Evolutionary conservation across 2,113 vertebrate genomes (phyloP).

Genomic region (Stegastes partitus): DNA sequence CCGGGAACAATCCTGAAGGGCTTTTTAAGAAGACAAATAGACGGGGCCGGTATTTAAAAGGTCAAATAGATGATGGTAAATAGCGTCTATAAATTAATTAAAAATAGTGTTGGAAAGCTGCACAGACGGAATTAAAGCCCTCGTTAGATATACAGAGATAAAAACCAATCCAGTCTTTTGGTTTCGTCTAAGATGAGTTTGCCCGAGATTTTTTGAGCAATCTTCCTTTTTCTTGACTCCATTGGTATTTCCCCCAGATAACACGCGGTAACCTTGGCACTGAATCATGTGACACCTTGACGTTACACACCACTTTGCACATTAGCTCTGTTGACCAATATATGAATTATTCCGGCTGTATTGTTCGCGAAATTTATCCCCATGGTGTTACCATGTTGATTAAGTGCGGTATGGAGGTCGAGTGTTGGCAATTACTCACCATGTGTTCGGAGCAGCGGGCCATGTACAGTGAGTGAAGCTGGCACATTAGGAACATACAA

Average conservation of each 20-base stretch:
- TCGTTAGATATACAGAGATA: neutral
- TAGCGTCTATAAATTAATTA: neutral
- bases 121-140: too few species aligned
- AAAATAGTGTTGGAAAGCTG: neutral
- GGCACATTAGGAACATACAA: constrained; percentile 83
- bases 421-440: constrained; percentile 80
- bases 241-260: constrained; percentile 60
- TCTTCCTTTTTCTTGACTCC: constrained; percentile 15
- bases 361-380: constrained; percentile 78
- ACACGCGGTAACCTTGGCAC: constrained; percentile 71
- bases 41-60: constrained; percentile 15
- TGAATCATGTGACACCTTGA: constrained; percentile 71
- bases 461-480: constrained; percentile 71
- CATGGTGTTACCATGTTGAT: constrained; percentile 77
- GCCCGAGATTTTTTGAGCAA: neutral
- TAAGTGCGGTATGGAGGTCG: constrained; percentile 79
- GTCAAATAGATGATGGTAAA: constrained; percentile 25
- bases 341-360: constrained; percentile 79
- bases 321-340: constrained; percentile 77
- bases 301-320: constrained; percentile 58
- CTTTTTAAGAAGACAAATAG: constrained; percentile 14
- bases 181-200: neutral
- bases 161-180: neutral
- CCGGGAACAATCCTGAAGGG: constrained; percentile 13
- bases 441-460: constrained; percentile 73